These are phyloP conservation scores for Mesocentrotus franciscanus DNA, from an alignment of 53 echinoderm and acorn worm species.

Conservation along the genomic window DNA sequence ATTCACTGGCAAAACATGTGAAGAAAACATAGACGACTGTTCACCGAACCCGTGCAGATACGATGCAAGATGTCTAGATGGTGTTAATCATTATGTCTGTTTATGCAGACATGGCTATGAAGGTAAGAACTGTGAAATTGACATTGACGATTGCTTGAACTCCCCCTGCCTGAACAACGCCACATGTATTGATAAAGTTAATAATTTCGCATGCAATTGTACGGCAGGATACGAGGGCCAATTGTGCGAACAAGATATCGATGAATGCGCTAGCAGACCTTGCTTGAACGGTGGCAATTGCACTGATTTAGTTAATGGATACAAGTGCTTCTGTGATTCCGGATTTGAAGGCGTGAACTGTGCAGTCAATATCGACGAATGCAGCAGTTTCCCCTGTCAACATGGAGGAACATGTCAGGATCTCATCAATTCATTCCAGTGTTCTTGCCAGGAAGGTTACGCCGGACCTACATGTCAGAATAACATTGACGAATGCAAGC, in stretches of 20 bases:
- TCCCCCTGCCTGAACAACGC: constrained; percentile 23
- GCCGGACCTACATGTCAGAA: not conserved
- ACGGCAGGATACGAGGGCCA: not conserved
- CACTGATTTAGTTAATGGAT: constrained; percentile 29
- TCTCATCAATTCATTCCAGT: constrained; percentile 10
- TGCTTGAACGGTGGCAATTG: constrained; percentile 54
- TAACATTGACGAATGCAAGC: constrained; percentile 48
- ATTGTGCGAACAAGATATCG: constrained; percentile 23
- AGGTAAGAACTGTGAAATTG: constrained; percentile 41
- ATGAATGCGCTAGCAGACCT: constrained; percentile 31
- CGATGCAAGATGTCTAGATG: constrained; percentile 36
- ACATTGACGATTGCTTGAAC: constrained; percentile 46
- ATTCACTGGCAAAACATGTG: constrained; percentile 35
- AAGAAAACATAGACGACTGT: constrained; percentile 50
- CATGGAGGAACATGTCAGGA: constrained; percentile 49
- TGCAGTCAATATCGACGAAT: constrained; percentile 51
- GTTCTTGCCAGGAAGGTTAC: constrained; percentile 30
- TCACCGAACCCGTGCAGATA: not conserved
- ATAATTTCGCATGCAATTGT: constrained; percentile 41
- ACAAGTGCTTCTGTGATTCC: constrained; percentile 27
- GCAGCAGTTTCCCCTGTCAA: constrained; percentile 13
- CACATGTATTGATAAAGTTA: constrained; percentile 36
- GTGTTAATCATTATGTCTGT: constrained; percentile 12
- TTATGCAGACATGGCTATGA: constrained; percentile 39
- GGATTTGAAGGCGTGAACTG: constrained; percentile 28